phyloP scores from a whole-genome alignment of 2,113 vertebrate genomes.

The Pituophis catenifer region DNA sequence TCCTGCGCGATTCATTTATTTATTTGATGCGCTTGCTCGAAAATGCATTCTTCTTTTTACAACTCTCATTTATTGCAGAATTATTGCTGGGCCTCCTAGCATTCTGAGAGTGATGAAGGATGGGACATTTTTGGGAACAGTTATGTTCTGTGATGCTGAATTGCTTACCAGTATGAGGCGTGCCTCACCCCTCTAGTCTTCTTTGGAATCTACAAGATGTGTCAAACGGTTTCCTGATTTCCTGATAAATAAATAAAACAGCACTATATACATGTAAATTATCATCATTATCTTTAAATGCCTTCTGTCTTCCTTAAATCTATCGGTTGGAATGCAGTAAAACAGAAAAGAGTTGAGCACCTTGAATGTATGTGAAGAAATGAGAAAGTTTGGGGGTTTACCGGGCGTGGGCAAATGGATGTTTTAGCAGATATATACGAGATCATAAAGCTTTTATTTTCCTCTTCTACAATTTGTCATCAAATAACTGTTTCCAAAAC shows the following conservation, averaged over 20 bases:
- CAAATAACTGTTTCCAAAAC: slow-evolving; percentile 38
- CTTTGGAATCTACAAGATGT: slow-evolving; percentile 32
- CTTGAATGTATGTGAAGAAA: not conserved
- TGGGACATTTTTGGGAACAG: slow-evolving; percentile 1
- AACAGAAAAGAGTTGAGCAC: slow-evolving; percentile 18
- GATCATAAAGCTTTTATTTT: slow-evolving; percentile 21
- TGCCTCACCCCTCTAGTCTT: not conserved
- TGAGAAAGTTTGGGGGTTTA: slow-evolving; percentile 10
- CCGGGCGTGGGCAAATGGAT: not conserved
- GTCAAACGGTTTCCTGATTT: slow-evolving; percentile 50
- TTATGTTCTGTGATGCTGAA: not conserved
- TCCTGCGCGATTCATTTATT: slow-evolving; percentile 16
- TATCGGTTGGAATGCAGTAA: slow-evolving; percentile 21
- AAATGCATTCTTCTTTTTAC: slow-evolving; percentile 61
- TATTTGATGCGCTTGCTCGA: slow-evolving; percentile 36
- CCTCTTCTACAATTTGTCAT: slow-evolving; percentile 2
- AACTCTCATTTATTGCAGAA: slow-evolving; percentile 56
- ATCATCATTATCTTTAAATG: slow-evolving; percentile 62
- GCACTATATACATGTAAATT: slow-evolving; percentile 61
- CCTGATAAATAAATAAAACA: slow-evolving; percentile 26
- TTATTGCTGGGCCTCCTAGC: slow-evolving; percentile 31
- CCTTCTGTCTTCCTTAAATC: slow-evolving; percentile 56
- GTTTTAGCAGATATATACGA: slow-evolving; percentile 41
- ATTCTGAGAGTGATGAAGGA: not conserved
- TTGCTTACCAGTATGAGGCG: slow-evolving; percentile 38